phyloP scores from a whole-genome alignment of 2,113 vertebrate genomes.

The Sciurus niger region DNA sequence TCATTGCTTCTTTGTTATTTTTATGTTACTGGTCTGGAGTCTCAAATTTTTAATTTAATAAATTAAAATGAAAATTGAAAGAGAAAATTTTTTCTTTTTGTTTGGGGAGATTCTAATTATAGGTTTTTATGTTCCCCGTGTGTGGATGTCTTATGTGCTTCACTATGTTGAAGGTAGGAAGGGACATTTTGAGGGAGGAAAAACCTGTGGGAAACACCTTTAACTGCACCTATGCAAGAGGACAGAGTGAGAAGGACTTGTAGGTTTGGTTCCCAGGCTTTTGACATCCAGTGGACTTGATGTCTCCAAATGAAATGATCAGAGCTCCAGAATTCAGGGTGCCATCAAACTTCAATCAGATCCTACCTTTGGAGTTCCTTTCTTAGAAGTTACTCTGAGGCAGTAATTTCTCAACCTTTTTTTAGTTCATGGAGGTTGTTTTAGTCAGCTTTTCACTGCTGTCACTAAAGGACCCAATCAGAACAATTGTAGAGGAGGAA shows the following conservation, averaged over 20 bases:
- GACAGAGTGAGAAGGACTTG: neutral
- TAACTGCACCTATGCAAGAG: neutral
- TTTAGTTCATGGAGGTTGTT: neutral
- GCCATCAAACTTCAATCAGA: neutral
- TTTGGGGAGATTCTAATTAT: neutral
- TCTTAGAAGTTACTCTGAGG: neutral
- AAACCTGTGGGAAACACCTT: neutral
- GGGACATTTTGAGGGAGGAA: neutral
- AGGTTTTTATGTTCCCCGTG: neutral
- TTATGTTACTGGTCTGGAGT: neutral
- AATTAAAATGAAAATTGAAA: slow-evolving; percentile 50
- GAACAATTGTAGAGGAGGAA: no score
- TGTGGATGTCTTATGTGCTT: neutral
- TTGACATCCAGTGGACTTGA: neutral
- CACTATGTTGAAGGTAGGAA: neutral
- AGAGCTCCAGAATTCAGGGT: neutral
- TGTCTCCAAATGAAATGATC: neutral
- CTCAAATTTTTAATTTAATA: slow-evolving; percentile 18
- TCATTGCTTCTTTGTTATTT: neutral
- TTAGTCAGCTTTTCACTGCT: no score
- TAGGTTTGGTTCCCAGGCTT: neutral
- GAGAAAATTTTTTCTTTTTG: neutral
- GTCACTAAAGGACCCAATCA: no score
- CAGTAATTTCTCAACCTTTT: neutral
- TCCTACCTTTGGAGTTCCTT: neutral